Evolutionary conservation across 1,140 invertebrate genomes (phyloP), one percentile per base, ranked within the genome.

Genomic region (Drosophila ambigua): DNA sequence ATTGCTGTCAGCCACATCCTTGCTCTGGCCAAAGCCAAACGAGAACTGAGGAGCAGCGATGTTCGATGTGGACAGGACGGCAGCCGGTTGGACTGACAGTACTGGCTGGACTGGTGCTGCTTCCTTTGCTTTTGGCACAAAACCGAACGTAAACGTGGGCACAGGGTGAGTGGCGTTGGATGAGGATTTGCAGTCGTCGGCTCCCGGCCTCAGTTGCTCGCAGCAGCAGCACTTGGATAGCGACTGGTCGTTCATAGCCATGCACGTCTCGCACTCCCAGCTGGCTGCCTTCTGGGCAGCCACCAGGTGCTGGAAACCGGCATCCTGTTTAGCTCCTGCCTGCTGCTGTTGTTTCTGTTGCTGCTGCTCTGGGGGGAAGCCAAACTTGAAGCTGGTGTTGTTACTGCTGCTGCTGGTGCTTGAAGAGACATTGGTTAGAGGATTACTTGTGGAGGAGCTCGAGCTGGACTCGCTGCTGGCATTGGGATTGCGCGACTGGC

Each of bases 261-360:
- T 93, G 85, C 96, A 96, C 20, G 92, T 92, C 20, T 93, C 91
- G 90, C 96, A 96, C 69, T 95, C 93, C 95, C 95, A 96, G 49
- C 90, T 93, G n/a, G 85, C 67, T 43, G 73, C 69, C 71, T 88
- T 91, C 69, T 94, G 93, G 11, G 81, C 71, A 5, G 78, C 85
- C 23, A 77, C 82, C 48, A 91, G 72, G 88, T 91, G 35, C 78
- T 87, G 74, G 90, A 92, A 77, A 5, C 73, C 72, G 0, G 61
- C 24, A 64, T 91, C 91, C n/a, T 26, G n/a, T 60, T 80, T 66
- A 16, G 39, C 90, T 39, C 26, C 46, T n/a, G 28, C 2, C 35
- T 53, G 39, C 35, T 41, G 59, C 11, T 46, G 41, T 20, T 46
- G 41, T 20, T 20, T 20, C 35, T 6, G 16, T 31, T 15, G 31